A percentile compares a stretch with the other conserved stretches of the same genome.
These are phyloP conservation scores for Aplodontia rufa DNA, from an alignment of 2,113 vertebrate genomes.

Conservation along the genomic window DNA sequence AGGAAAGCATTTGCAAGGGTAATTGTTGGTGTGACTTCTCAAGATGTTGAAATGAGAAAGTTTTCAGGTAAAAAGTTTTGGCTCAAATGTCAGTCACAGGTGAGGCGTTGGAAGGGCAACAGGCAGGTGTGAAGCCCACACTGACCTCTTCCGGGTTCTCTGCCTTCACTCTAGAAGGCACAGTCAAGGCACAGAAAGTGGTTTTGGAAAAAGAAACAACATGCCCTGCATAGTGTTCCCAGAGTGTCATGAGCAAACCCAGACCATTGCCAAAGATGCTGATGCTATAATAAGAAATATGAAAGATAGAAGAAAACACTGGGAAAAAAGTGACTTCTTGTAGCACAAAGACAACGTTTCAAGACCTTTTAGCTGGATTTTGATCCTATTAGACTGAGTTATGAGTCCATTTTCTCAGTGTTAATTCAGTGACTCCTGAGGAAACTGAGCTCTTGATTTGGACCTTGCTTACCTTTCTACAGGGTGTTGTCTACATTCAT, in stretches of 20 bases:
- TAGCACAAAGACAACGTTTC: not conserved
- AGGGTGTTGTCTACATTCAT: not conserved
- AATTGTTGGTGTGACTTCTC: not conserved
- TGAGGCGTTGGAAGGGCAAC: not conserved
- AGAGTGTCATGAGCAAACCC: not conserved
- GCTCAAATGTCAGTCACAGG: not conserved
- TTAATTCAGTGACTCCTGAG: not conserved
- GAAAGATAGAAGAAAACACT: not conserved
- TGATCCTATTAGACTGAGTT: not conserved
- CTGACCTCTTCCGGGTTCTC: not conserved
- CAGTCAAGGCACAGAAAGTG: not conserved
- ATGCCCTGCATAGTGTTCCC: not conserved
- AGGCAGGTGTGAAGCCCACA: not conserved
- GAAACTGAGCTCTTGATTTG: not conserved
- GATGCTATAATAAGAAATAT: not conserved
- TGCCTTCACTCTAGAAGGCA: not conserved
- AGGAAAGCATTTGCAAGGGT: not conserved
- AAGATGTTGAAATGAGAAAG: not conserved
- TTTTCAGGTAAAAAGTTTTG: not conserved
- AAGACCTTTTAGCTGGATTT: not conserved
- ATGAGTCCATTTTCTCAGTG: not conserved
- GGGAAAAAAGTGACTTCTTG: not conserved
- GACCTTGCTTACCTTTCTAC: not conserved
- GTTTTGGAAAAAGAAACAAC: not conserved
- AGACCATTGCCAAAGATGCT: not conserved